Evolutionary conservation across 2,113 vertebrate species (phyloP).

Genomic region (Pantherophis guttatus): DNA sequence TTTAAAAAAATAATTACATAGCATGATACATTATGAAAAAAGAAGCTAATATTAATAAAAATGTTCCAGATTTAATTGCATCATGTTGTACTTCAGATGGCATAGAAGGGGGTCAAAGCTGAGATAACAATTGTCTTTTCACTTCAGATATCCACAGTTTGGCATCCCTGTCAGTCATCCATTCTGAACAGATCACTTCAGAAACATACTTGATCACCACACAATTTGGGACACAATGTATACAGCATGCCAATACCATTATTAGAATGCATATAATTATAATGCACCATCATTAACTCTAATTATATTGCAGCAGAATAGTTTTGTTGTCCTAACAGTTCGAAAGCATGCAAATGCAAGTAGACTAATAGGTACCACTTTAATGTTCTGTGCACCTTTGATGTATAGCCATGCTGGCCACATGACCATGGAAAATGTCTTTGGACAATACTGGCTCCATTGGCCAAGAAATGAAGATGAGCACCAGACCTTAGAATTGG

Average conservation of each 20-base stretch:
- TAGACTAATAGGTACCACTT: neutral
- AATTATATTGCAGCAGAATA: slow-evolving; percentile 25
- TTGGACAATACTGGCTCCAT: neutral
- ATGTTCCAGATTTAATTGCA: slow-evolving; percentile 50
- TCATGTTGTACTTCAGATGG: slow-evolving; percentile 34
- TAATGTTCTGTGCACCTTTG: neutral
- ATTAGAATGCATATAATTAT: slow-evolving; percentile 33
- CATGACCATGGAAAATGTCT: neutral
- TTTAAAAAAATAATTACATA: neutral
- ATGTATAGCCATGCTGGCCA: neutral
- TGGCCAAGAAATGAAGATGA: neutral
- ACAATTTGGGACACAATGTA: neutral
- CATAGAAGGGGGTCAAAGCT: neutral
- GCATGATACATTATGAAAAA: slow-evolving; percentile 8
- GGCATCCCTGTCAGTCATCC: neutral
- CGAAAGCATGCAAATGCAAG: neutral
- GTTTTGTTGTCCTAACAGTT: neutral
- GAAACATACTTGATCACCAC: slow-evolving; percentile 12
- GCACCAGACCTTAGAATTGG: neutral
- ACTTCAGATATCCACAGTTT: slow-evolving; percentile 22
- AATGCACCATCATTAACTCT: slow-evolving; percentile 20
- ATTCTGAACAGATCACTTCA: slow-evolving; percentile 16
- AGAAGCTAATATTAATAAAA: slow-evolving; percentile 32
- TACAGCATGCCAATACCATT: slow-evolving; percentile 12
- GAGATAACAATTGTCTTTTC: slow-evolving; percentile 1